These are phyloP conservation scores for Torymus texanus DNA, from an alignment of 2,888 invertebrate genomes.

Conservation along the genomic window DNA sequence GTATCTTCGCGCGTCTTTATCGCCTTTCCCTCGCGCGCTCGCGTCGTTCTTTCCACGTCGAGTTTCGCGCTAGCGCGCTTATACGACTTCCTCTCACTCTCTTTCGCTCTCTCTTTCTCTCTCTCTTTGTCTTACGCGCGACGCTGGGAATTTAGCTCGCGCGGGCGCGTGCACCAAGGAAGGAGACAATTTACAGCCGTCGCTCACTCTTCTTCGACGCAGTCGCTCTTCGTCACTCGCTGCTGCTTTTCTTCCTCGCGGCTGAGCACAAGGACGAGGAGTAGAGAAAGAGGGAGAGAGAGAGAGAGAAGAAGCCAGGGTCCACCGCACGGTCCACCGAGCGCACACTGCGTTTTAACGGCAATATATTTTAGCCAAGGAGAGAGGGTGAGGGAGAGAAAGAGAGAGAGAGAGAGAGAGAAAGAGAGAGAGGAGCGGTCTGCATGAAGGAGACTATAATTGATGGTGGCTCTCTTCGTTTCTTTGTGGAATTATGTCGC, in stretches of 20 bases:
- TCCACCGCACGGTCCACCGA: no score
- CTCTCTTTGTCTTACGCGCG: slow-evolving; percentile 38
- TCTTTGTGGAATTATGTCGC: slow-evolving; percentile 42
- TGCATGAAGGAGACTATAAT: slow-evolving; percentile 45
- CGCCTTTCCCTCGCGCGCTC: slow-evolving; percentile 29
- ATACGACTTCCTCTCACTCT: slow-evolving; percentile 35
- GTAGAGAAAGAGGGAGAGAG: no score
- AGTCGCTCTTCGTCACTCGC: slow-evolving; percentile 43
- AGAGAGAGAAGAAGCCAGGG: no score
- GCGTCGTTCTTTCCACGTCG: slow-evolving; percentile 24
- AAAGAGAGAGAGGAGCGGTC: background rate
- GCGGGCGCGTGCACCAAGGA: slow-evolving; percentile 54
- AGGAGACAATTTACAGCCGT: slow-evolving; percentile 61
- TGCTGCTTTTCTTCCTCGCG: no score
- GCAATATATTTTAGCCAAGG: slow-evolving; percentile 38
- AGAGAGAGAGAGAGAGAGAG: no score
- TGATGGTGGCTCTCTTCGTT: slow-evolving; percentile 40
- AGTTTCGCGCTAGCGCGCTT: slow-evolving; percentile 34
- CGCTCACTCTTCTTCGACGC: slow-evolving; percentile 47
- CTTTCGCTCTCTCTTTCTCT: background rate
- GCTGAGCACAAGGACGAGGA: no score
- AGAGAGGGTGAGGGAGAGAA: no score
- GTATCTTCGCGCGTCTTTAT: slow-evolving; percentile 46
- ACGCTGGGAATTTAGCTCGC: slow-evolving; percentile 62
- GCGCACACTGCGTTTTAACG: slow-evolving; percentile 14